Percentiles rank a stretch among this genome's conserved stretches.
phyloP scores from a whole-genome alignment of 2,113 vertebrate genomes.

The Lethenteron reissneri region DNA sequence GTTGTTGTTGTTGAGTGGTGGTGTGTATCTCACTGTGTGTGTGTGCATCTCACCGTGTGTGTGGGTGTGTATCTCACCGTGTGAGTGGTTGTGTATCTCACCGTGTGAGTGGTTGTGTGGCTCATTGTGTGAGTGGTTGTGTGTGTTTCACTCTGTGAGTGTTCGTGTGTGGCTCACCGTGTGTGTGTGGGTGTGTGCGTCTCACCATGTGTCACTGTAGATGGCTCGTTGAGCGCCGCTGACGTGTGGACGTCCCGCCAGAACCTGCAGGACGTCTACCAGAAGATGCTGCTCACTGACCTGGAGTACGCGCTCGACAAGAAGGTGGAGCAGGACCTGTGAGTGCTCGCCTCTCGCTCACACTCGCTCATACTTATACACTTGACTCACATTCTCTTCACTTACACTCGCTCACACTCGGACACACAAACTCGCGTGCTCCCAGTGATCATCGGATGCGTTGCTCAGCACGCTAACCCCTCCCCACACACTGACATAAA shows the following conservation, averaged over 20 bases:
- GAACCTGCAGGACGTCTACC: constrained; percentile 91
- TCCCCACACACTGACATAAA: no score
- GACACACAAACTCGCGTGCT: no score
- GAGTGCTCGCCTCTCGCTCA: constrained; percentile 23
- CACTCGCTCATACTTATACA: no score
- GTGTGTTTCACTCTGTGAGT: constrained; percentile 7
- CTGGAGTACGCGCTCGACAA: constrained; percentile 97
- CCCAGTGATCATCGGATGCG: no score
- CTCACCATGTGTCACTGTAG: constrained; percentile 21
- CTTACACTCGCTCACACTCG: no score
- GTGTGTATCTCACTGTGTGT: no score
- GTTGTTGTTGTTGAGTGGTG: no score
- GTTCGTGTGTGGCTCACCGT: neutral
- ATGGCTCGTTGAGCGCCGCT: constrained; percentile 76
- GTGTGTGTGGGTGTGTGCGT: neutral
- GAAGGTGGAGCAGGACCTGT: constrained; percentile 99
- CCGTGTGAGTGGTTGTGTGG: neutral
- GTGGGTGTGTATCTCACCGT: no score
- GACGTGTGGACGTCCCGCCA: constrained; percentile 98
- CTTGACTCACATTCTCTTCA: no score
- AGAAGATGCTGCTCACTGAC: constrained; percentile 97
- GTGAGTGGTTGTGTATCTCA: no score
- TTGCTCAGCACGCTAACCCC: no score
- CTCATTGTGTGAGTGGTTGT: neutral
- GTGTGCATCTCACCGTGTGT: no score